These are phyloP conservation scores for Aurelia aurita DNA, from an alignment of 30 jellyfish, hydroid and myxozoan species.

Conservation along the genomic window DNA sequence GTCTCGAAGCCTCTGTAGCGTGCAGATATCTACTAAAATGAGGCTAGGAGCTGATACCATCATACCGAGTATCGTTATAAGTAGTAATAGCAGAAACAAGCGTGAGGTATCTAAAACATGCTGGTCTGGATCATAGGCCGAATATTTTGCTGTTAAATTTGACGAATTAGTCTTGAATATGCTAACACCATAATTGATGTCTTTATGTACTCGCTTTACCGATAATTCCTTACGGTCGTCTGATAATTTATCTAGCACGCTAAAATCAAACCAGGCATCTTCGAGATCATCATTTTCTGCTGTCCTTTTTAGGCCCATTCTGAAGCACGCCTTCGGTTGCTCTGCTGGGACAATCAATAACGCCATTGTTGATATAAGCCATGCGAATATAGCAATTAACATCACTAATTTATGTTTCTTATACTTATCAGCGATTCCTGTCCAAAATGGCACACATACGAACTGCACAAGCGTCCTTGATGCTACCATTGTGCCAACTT, in stretches of 20 bases:
- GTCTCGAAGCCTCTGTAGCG: constrained; percentile 76
- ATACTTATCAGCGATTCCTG: constrained; percentile 87
- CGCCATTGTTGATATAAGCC: constrained; percentile 90
- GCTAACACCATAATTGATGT: constrained; percentile 29
- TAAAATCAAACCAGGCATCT: constrained; percentile 82
- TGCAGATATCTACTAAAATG: constrained; percentile 81
- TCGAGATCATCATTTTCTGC: constrained; percentile 60
- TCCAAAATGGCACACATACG: constrained; percentile 94
- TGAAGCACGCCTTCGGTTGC: constrained; percentile 92
- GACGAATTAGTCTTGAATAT: constrained; percentile 52
- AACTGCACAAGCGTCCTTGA: constrained; percentile 85
- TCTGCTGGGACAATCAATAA: constrained; percentile 86
- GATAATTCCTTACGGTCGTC: constrained; percentile 28
- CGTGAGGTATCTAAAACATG: constrained; percentile 85
- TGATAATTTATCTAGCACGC: constrained; percentile 14
- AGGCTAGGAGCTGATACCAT: constrained; percentile 92
- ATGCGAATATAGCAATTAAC: constrained; percentile 68
- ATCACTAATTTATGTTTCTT: constrained; percentile 72
- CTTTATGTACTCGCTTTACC: constrained; percentile 28
- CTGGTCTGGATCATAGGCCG: constrained; percentile 92
- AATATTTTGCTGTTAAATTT: constrained; percentile 76
- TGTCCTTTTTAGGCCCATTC: constrained; percentile 75
- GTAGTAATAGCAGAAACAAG: constrained; percentile 57
- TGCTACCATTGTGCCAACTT: constrained; percentile 95
- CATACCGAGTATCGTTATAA: constrained; percentile 85